These are phyloP conservation scores for Dryobota labecula DNA, from an alignment of 2,888 invertebrate genomes.

Conservation along the genomic window DNA sequence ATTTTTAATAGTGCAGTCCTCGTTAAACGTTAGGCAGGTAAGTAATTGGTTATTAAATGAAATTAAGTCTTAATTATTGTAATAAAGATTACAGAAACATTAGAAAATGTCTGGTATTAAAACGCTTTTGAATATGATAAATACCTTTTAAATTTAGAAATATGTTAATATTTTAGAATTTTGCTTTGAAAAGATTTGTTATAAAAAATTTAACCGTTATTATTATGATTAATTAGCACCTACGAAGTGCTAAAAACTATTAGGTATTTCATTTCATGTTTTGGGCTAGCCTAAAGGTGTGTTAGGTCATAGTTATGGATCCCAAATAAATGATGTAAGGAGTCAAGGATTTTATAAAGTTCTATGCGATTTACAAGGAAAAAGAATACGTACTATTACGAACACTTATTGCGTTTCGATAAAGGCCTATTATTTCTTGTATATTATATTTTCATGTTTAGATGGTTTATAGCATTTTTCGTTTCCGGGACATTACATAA, in stretches of 20 bases:
- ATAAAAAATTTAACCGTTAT: conserved; percentile 2
- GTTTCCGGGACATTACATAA: conserved; percentile 63
- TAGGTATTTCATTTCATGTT: background rate
- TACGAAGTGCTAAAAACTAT: conserved; percentile 21
- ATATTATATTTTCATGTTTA: conserved; percentile 46
- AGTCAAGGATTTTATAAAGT: conserved; percentile 37
- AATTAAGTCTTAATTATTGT: background rate
- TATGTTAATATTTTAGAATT: background rate
- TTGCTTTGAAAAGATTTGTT: background rate
- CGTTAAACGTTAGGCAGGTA: background rate
- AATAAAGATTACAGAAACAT: conserved; percentile 18
- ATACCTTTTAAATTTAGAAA: background rate
- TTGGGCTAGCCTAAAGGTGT: conserved; percentile 17
- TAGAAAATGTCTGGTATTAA: background rate
- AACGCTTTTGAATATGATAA: background rate
- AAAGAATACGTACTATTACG: conserved; percentile 23
- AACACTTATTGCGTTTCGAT: conserved; percentile 23
- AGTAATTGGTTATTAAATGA: background rate
- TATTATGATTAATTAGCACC: conserved; percentile 20
- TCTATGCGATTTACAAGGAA: conserved; percentile 41
- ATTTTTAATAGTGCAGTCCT: conserved; percentile 1
- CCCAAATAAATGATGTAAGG: conserved; percentile 30
- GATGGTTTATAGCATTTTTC: conserved; percentile 33
- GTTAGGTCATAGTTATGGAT: conserved; percentile 34
- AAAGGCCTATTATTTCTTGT: conserved; percentile 37